Conservation (phyloP, 2,797 vertebrate genomes). For the Eulemur rubriventer region DNA sequence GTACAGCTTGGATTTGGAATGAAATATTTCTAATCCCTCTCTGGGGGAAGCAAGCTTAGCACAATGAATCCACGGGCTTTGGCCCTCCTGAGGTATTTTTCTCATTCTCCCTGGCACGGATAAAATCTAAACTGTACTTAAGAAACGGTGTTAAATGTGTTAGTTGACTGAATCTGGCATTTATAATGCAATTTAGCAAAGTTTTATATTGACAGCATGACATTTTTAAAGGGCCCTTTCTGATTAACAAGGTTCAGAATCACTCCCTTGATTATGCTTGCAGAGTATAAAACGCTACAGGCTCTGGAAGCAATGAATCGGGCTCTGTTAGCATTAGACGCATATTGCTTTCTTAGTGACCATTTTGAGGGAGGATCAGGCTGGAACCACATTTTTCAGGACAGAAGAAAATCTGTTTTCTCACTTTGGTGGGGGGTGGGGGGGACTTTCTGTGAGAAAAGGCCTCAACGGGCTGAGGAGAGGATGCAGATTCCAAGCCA, state of each 20-base stretch:
- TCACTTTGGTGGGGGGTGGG: background rate
- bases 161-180: slow-evolving; percentile 83
- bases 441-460: background rate
- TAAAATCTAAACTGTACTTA: slow-evolving; percentile 78
- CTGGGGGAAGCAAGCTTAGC: slow-evolving; percentile 58
- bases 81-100: slow-evolving; percentile 62
- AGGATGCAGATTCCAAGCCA: background rate
- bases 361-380: slow-evolving; percentile 52
- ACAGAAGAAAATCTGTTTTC: slow-evolving; percentile 33
- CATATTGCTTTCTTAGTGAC: slow-evolving; percentile 52
- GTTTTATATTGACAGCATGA: slow-evolving; percentile 81
- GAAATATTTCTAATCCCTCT: slow-evolving; percentile 75
- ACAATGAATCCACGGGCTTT: slow-evolving; percentile 59
- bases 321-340: background rate
- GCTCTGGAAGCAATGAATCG: slow-evolving; percentile 79
- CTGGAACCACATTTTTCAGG: slow-evolving; percentile 8
- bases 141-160: slow-evolving; percentile 80
- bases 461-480: background rate
- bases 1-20: slow-evolving; percentile 51
- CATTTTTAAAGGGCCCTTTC: slow-evolving; percentile 83
- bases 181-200: slow-evolving; percentile 83
- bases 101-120: slow-evolving; percentile 71
- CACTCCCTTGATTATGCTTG: slow-evolving; percentile 81
- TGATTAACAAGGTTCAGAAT: slow-evolving; percentile 86
- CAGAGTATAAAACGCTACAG: slow-evolving; percentile 79